A percentile compares a stretch with the other conserved stretches of the same genome.
These are phyloP conservation scores for Turritopsis dohrnii DNA, from an alignment of 30 jellyfish, hydroid and myxozoan genomes.

Conservation along the genomic window DNA sequence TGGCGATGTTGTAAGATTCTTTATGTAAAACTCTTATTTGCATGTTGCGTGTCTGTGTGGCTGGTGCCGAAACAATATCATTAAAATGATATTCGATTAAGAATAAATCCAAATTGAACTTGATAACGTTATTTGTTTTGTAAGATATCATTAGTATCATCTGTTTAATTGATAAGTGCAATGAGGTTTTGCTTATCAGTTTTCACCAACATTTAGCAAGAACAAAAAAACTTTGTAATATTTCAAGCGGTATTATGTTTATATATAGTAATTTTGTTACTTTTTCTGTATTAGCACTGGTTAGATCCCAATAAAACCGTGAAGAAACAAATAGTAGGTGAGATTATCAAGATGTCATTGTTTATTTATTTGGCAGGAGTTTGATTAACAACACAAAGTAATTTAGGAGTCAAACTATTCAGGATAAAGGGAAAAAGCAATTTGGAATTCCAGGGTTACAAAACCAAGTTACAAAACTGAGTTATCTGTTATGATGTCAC, in stretches of 20 bases:
- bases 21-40: not conserved
- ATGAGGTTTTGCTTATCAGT: no score
- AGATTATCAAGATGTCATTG: not conserved
- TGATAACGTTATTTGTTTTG: not conserved
- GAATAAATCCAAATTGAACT: no score
- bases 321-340: conserved; percentile 71
- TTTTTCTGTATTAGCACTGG: conserved; percentile 67
- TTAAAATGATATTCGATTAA: not conserved
- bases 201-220: no score
- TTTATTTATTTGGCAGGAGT: not conserved
- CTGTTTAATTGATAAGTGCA: no score
- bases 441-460: no score
- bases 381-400: not conserved
- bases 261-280: not conserved
- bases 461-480: no score
- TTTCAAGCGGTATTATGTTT: not conserved
- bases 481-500: no score
- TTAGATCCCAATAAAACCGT: conserved; percentile 85
- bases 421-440: no score
- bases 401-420: no score
- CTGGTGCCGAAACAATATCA: not conserved
- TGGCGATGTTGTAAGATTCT: conserved; percentile 65
- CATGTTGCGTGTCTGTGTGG: not conserved
- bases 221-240: not conserved
- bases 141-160: not conserved